Percentiles rank a stretch among this genome's conserved stretches.
phyloP scores from a whole-genome alignment of 1,140 invertebrate genomes.

The Rhizoglyphus robini region DNA sequence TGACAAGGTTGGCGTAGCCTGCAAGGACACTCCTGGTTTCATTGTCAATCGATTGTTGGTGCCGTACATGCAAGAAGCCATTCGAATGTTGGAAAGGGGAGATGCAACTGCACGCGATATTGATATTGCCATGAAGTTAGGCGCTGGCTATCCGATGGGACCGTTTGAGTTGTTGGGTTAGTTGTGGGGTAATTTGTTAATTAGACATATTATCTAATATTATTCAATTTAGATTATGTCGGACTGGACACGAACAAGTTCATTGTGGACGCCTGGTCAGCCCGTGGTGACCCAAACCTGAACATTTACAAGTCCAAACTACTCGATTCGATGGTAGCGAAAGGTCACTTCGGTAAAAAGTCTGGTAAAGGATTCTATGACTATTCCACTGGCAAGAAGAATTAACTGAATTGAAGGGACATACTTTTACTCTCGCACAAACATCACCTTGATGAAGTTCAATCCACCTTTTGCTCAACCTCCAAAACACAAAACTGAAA shows the following conservation, averaged over 20 bases:
- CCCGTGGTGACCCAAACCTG: background rate
- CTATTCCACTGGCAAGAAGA: slow-evolving; percentile 39
- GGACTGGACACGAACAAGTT: slow-evolving; percentile 50
- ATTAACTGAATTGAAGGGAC: too few species aligned
- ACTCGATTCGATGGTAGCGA: slow-evolving; percentile 54
- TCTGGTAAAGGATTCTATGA: slow-evolving; percentile 74
- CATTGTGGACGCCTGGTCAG: slow-evolving; percentile 35
- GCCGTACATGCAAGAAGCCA: slow-evolving; percentile 58
- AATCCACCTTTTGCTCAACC: too few species aligned
- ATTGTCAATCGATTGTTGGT: slow-evolving; percentile 69
- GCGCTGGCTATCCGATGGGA: slow-evolving; percentile 69
- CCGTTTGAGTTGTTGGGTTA: slow-evolving; percentile 51
- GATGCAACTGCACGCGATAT: slow-evolving; percentile 54
- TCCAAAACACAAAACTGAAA: too few species aligned
- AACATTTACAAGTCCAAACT: slow-evolving; percentile 27
- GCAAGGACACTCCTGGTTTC: slow-evolving; percentile 69
- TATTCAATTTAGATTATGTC: slow-evolving; percentile 48
- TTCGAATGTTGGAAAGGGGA: slow-evolving; percentile 58
- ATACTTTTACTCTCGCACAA: too few species aligned
- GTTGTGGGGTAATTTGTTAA: background rate
- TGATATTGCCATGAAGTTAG: slow-evolving; percentile 65
- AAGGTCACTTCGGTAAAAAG: slow-evolving; percentile 69
- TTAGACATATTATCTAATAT: background rate
- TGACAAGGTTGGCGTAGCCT: slow-evolving; percentile 62
- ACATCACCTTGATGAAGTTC: too few species aligned